Evolutionary conservation across 2,797 vertebrate genomes (phyloP).

Genomic region (Eurystomus glaucurus): DNA sequence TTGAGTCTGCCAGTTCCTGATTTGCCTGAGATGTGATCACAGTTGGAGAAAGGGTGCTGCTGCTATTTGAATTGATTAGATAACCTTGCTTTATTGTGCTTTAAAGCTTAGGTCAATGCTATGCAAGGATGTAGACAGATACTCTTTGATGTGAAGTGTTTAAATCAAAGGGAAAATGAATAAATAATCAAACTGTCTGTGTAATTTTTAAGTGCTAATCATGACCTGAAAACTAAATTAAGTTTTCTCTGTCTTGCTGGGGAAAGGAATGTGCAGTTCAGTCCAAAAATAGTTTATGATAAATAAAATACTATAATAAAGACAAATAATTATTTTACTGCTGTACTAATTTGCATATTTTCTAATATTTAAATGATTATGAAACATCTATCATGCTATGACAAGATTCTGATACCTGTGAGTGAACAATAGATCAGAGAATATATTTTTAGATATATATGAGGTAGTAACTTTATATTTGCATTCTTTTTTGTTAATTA

Average conservation of each 20-base stretch:
- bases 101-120: background rate
- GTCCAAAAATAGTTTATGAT: background rate
- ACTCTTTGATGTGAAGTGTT: background rate
- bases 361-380: background rate
- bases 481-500: background rate
- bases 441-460: background rate
- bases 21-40: background rate
- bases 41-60: background rate
- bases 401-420: background rate
- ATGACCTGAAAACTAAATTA: slow-evolving; percentile 30
- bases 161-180: background rate
- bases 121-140: background rate
- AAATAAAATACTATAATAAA: background rate
- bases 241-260: background rate
- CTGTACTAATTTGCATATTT: background rate
- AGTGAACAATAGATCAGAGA: background rate
- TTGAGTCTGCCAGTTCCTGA: background rate
- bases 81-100: background rate
- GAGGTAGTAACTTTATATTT: background rate
- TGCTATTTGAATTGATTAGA: background rate
- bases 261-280: background rate
- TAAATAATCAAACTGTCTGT: background rate
- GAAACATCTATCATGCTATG: background rate
- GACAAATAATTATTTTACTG: background rate
- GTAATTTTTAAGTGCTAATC: slow-evolving; percentile 7